Conservation (phyloP, 2,888 invertebrate genomes). For the Odontomyia ornata region DNA sequence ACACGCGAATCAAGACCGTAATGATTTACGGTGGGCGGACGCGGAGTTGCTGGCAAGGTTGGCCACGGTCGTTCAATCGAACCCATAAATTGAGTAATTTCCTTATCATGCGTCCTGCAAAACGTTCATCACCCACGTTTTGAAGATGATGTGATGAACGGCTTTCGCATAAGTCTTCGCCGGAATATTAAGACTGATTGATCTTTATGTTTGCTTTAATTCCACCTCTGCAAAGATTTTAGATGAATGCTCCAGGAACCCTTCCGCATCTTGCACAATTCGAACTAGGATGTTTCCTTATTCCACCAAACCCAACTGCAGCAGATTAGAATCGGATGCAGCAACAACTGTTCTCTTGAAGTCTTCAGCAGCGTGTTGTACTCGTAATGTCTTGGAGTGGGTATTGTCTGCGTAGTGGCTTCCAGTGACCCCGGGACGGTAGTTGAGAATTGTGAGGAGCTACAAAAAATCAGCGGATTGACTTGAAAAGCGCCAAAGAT, state of each 20-base stretch:
- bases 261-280: slow-evolving; percentile 5
- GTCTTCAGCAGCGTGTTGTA: slow-evolving; percentile 1
- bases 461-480: slow-evolving; percentile 14
- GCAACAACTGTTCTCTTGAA: slow-evolving; percentile 18
- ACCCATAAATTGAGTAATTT: slow-evolving; percentile 50
- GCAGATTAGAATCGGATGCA: slow-evolving; percentile 34
- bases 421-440: slow-evolving; percentile 29
- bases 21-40: slow-evolving; percentile 48
- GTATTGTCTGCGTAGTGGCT: slow-evolving; percentile 39
- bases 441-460: slow-evolving; percentile 3
- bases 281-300: slow-evolving; percentile 29
- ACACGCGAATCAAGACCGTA: slow-evolving; percentile 43
- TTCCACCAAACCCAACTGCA: background rate
- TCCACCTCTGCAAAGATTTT: background rate
- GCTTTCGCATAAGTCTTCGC: slow-evolving; percentile 19
- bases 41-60: slow-evolving; percentile 30
- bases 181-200: background rate
- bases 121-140: slow-evolving; percentile 49
- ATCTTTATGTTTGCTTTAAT: background rate
- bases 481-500: slow-evolving; percentile 3
- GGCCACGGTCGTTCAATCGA: slow-evolving; percentile 45
- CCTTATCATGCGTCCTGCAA: slow-evolving; percentile 47
- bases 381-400: too few species aligned
- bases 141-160: slow-evolving; percentile 34
- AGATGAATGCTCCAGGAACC: background rate